These are phyloP conservation scores for Calycopis cecrops DNA, from an alignment of 1,140 invertebrate species.

Conservation along the genomic window DNA sequence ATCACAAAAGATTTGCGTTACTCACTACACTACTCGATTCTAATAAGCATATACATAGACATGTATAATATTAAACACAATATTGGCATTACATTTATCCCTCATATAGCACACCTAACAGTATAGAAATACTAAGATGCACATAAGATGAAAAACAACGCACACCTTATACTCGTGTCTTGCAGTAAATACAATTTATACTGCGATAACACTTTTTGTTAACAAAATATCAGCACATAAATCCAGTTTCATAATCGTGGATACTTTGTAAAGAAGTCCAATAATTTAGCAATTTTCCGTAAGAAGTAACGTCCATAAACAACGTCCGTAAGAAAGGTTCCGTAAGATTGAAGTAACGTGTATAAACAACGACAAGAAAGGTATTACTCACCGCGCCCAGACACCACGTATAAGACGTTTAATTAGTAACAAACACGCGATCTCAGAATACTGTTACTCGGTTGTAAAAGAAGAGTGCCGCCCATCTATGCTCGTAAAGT, in stretches of 20 bases:
- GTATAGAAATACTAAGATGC: no score
- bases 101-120: no score
- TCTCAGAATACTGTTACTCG: slow-evolving; percentile 53
- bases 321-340: slow-evolving; percentile 30
- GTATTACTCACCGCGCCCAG: slow-evolving; percentile 44
- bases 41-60: no score
- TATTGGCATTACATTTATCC: no score
- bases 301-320: slow-evolving; percentile 24
- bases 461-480: slow-evolving; percentile 51
- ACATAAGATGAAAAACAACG: no score
- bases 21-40: no score
- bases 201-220: no score
- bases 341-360: slow-evolving; percentile 20
- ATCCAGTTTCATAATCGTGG: slow-evolving; percentile 1
- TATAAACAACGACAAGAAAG: slow-evolving; percentile 29
- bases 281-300: slow-evolving; percentile 1
- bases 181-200: no score
- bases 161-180: no score
- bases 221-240: not conserved
- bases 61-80: no score
- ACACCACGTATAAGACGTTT: slow-evolving; percentile 57
- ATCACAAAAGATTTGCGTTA: no score
- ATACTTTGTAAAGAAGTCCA: not conserved
- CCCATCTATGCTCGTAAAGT: slow-evolving; percentile 56
- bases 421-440: slow-evolving; percentile 66